Percentiles rank a stretch among this genome's conserved stretches.
Conservation (phyloP, 2,113 vertebrate species). For the Glaucomys volans region DNA sequence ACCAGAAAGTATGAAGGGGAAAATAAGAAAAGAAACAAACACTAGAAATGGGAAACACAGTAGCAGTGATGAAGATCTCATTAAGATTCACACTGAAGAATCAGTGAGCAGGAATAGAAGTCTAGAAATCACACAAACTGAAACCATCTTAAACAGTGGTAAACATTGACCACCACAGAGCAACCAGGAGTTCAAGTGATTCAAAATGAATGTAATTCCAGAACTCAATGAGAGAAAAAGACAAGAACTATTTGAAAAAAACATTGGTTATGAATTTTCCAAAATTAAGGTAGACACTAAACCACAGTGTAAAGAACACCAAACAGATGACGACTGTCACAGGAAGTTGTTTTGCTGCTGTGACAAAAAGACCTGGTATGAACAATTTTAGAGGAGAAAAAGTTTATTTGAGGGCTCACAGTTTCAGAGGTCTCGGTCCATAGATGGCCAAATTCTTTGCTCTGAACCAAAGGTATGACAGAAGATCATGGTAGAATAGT, state of each 20-base stretch:
- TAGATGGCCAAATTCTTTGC: no score
- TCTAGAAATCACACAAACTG: not conserved
- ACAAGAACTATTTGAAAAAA: not conserved
- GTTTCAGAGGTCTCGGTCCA: no score
- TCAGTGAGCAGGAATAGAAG: not conserved
- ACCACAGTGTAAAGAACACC: not conserved
- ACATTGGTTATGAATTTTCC: not conserved
- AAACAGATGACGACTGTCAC: not conserved
- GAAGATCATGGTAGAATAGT: no score
- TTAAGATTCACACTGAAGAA: not conserved
- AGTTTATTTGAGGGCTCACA: no score
- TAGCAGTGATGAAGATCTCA: not conserved
- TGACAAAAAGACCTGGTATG: no score
- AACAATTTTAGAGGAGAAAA: no score
- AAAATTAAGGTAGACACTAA: not conserved
- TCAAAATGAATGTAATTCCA: not conserved
- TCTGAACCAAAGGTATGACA: no score
- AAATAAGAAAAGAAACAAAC: not conserved
- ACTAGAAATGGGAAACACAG: not conserved
- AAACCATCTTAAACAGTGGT: not conserved
- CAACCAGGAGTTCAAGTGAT: not conserved
- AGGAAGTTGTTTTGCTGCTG: no score
- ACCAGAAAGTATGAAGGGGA: not conserved
- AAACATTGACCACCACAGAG: not conserved
- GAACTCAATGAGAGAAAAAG: not conserved